Percentiles rank a stretch among this genome's conserved stretches.
phyloP scores from a whole-genome alignment of 2,888 invertebrate species.

The Ophion costatus region DNA sequence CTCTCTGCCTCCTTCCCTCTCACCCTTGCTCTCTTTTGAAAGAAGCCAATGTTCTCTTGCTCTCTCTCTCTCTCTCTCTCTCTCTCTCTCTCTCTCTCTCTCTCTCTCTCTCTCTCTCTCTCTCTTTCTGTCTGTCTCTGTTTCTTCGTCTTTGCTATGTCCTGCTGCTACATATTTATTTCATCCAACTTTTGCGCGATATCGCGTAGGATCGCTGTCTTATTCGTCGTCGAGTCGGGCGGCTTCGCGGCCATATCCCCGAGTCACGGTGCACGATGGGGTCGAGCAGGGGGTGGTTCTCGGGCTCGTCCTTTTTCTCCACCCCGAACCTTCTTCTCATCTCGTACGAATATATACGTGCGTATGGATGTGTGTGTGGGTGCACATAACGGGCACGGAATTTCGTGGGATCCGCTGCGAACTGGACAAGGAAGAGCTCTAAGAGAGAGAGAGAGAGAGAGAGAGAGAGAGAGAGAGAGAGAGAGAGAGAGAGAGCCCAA shows the following conservation, averaged over 20 bases:
- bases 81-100: background rate
- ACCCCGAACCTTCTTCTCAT: conserved; percentile 3
- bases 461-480: background rate
- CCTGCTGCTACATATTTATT: conserved; percentile 70
- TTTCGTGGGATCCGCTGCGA: conserved; percentile 8
- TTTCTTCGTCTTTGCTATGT: conserved; percentile 45
- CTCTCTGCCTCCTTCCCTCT: background rate
- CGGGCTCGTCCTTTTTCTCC: conserved; percentile 27
- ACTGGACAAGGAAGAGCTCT: background rate
- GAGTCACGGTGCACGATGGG: conserved; percentile 39
- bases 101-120: background rate
- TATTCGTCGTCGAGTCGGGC: conserved; percentile 58
- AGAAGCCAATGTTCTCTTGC: too few species aligned
- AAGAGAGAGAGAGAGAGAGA: conserved; percentile 13
- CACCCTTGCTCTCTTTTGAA: background rate
- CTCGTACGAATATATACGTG: background rate
- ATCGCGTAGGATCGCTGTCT: conserved; percentile 67
- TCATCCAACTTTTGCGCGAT: conserved; percentile 69
- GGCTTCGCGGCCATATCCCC: conserved; percentile 42
- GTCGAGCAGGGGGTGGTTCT: conserved; percentile 57
- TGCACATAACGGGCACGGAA: background rate
- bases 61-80: too few species aligned
- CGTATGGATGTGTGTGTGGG: too few species aligned
- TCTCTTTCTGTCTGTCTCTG: conserved; percentile 9
- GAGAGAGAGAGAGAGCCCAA: background rate